Conservation (phyloP, 2,797 vertebrate species). For the Bucorvus abyssinicus region DNA sequence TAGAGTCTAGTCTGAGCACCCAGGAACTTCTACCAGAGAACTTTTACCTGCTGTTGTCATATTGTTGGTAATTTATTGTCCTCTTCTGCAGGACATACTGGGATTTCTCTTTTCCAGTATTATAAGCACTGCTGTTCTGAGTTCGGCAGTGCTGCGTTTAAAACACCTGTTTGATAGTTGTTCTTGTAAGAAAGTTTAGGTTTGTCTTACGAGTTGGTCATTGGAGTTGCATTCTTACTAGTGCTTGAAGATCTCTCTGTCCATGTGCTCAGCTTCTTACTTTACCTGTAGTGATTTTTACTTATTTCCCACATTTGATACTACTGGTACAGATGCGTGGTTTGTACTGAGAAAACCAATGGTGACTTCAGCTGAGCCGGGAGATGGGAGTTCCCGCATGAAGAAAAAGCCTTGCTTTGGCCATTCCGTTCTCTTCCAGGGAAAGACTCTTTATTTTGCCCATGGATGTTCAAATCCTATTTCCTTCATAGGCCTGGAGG, state of each 20-base stretch:
- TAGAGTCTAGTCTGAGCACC: not conserved
- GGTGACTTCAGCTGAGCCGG: not conserved
- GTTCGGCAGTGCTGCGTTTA: not conserved
- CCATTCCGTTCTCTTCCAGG: not conserved
- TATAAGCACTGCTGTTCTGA: not conserved
- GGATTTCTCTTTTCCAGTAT: not conserved
- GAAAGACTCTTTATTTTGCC: not conserved
- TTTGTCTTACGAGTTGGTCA: not conserved
- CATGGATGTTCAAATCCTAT: not conserved
- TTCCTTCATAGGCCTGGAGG: not conserved
- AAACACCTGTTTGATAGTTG: not conserved
- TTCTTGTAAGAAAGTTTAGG: not conserved
- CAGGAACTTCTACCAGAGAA: not conserved
- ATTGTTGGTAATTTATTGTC: not conserved
- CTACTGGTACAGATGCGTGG: accelerated
- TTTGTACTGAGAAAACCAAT: not conserved
- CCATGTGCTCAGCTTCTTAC: not conserved
- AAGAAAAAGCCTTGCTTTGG: not conserved
- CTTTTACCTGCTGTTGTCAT: not conserved
- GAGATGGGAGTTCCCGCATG: not conserved
- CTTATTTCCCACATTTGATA: not conserved
- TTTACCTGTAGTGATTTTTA: not conserved
- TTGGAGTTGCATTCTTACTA: not conserved
- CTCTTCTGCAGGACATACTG: not conserved
- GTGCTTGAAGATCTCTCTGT: not conserved